These are phyloP conservation scores for Dromiciops gliroides DNA, from an alignment of 2,113 vertebrate species.

Conservation along the genomic window DNA sequence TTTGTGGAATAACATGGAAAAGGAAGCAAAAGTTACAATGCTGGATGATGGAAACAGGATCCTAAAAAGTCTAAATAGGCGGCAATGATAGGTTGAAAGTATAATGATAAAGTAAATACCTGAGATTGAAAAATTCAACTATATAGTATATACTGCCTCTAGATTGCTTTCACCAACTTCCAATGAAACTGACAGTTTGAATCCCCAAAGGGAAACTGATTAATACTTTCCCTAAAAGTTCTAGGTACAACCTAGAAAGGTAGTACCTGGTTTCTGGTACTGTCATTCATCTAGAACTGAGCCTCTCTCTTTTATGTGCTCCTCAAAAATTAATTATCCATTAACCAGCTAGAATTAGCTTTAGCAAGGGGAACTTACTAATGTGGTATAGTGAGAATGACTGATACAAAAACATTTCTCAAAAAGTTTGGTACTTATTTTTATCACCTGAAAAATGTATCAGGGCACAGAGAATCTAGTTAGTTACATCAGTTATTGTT, in stretches of 20 bases:
- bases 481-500: background rate
- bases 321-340: background rate
- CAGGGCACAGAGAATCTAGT: background rate
- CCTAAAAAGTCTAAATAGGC: background rate
- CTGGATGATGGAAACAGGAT: background rate
- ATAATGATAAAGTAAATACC: background rate
- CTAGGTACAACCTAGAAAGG: background rate
- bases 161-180: background rate
- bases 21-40: background rate
- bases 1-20: background rate
- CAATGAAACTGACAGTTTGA: background rate
- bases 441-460: no score
- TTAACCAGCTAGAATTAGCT: background rate
- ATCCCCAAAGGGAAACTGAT: background rate
- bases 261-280: background rate
- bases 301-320: background rate
- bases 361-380: background rate
- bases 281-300: background rate
- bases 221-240: background rate
- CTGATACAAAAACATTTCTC: background rate
- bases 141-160: background rate
- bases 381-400: background rate
- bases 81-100: background rate
- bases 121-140: background rate
- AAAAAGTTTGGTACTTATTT: background rate